Conservation (phyloP, 2,113 vertebrate genomes). For the Eptesicus fuscus region DNA sequence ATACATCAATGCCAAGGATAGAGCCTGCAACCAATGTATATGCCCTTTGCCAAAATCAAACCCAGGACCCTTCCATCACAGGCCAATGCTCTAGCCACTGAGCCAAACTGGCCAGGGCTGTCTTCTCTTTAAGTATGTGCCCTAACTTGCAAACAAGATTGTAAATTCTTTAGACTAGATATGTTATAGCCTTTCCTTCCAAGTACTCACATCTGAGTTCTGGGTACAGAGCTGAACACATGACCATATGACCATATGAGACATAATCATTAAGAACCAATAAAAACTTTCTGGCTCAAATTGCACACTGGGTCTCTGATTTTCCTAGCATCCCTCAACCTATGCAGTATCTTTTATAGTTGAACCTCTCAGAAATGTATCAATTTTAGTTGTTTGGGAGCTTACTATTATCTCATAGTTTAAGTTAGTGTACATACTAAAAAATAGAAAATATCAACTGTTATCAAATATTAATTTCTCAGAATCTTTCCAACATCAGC, state of each 20-base stretch:
- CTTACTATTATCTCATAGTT: not conserved
- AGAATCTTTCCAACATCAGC: not conserved
- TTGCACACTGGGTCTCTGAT: not conserved
- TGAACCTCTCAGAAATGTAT: not conserved
- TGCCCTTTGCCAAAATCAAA: too few species aligned
- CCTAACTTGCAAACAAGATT: not conserved
- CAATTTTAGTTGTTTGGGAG: not conserved
- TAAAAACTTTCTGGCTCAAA: not conserved
- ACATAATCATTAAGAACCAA: not conserved
- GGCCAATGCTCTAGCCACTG: too few species aligned
- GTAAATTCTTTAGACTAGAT: not conserved
- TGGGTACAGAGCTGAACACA: not conserved
- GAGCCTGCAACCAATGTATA: too few species aligned
- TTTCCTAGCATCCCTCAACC: not conserved
- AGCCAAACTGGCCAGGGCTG: too few species aligned
- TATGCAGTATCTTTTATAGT: not conserved
- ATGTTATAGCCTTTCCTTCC: not conserved
- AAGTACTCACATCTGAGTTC: not conserved
- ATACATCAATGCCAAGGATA: too few species aligned
- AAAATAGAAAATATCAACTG: not conserved
- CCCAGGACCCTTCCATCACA: too few species aligned
- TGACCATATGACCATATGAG: not conserved
- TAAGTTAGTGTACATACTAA: not conserved
- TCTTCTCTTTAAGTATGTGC: not conserved
- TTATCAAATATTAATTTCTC: not conserved